Base-by-base conservation (phyloP, 2,797 vertebrate genomes). In the Cyclura pinguis region DNA sequence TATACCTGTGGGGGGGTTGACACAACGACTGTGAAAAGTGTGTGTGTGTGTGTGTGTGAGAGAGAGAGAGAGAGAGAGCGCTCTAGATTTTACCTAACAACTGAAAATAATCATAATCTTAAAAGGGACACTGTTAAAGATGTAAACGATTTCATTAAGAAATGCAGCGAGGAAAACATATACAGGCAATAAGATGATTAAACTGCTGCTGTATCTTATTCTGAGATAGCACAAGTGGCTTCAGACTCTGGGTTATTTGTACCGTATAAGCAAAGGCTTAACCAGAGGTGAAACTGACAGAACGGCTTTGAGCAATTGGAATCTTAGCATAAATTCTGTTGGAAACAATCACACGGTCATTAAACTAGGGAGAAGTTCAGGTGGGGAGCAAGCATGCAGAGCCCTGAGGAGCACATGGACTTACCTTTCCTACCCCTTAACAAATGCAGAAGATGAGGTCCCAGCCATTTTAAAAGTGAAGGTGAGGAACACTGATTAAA, bases 1-100 rank as follows among this genome's bases (percentile, higher is more conserved):
- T 92, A 89, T 88, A 95, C 93, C 91, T 91, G 64, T 91, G 88
- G 96, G 92, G 92, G 90, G 77, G 82, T 95, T 62, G 35, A 84
- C 4, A 42, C 24, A 42, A 27, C 88, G 88, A 91, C 89, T 94
- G 86, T 94, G 91, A 92, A 92, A 94, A 16, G 57, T 59, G 57
- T 59, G 24, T 64, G 62, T 64, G 62, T 27, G 5, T 27, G 24
- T 64, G 62, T 2, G 90, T 95, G 94, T 24, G 93, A 93, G 93
- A 35, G 92, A 93, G 95, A 93, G 90, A 80, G 77, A 47, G 27
- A 80, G 27, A 80, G 77, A 50, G 27, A 52, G 27, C 20, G 5
- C 29, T 80, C 6, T 80, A 14, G 24, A 6, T 1, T 16, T 80
- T 47, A 27, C 32, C 78, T 16, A 80, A 50, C 10, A 29, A 55